Conservation (phyloP, 2,888 invertebrate genomes). For the Lasioglossum malachurum region DNA sequence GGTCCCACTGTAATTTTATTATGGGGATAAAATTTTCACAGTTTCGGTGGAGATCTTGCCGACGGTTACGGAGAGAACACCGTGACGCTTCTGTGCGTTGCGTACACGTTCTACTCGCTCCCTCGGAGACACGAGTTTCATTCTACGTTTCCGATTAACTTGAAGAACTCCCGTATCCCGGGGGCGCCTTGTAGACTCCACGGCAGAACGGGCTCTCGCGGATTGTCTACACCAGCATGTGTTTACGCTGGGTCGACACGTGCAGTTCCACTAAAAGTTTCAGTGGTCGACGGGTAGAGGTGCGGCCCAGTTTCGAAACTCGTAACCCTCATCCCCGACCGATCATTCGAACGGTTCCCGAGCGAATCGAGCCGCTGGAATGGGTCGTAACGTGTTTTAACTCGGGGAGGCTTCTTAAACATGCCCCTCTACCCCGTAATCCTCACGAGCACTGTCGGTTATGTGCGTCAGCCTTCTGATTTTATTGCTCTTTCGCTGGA, state of each 20-base stretch:
- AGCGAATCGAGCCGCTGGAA: slow-evolving; percentile 17
- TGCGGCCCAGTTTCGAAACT: slow-evolving; percentile 46
- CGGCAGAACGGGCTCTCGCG: not conserved
- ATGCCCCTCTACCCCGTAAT: not conserved
- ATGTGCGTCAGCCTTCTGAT: slow-evolving; percentile 2
- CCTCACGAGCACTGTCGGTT: not conserved
- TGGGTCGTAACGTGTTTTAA: slow-evolving; percentile 45
- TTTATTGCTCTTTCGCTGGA: slow-evolving; percentile 22
- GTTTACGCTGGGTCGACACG: slow-evolving; percentile 19
- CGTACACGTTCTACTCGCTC: not conserved
- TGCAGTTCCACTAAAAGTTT: slow-evolving; percentile 57
- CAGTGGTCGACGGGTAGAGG: slow-evolving; percentile 48
- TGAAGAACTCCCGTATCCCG: not conserved
- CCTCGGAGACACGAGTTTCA: not conserved
- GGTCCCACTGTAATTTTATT: too few species aligned
- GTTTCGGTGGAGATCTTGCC: too few species aligned
- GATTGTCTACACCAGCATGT: not conserved
- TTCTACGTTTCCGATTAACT: not conserved
- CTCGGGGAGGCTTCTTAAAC: slow-evolving; percentile 22
- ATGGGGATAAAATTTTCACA: too few species aligned
- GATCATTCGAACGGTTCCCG: slow-evolving; percentile 22
- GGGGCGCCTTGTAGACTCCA: not conserved
- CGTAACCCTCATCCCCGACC: slow-evolving; percentile 51
- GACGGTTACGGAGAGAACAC: too few species aligned
- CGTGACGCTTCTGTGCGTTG: not conserved